Percentiles rank a stretch among this genome's conserved stretches.
These are phyloP conservation scores for Phalacrocorax aristotelis DNA, from an alignment of 2,113 vertebrate species.

Conservation along the genomic window DNA sequence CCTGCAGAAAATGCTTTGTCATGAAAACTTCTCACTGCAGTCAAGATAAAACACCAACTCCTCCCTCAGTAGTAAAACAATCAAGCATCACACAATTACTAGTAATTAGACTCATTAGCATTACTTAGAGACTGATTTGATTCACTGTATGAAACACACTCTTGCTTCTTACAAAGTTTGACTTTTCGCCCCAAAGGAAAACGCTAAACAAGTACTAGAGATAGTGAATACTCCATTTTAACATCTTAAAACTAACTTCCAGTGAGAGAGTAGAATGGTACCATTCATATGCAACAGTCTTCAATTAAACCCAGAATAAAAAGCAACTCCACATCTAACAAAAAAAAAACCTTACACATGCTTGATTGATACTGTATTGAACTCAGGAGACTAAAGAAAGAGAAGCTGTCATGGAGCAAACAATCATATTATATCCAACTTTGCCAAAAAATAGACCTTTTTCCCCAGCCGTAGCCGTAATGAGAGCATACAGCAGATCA, in stretches of 20 bases:
- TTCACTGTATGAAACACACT: constrained; percentile 12
- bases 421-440: background rate
- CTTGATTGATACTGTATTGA: background rate
- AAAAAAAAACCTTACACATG: background rate
- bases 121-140: constrained; percentile 55
- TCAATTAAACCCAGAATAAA: background rate
- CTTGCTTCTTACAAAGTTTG: background rate
- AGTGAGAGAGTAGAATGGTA: background rate
- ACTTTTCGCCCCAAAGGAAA: constrained; percentile 28
- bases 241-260: background rate
- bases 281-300: background rate
- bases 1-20: constrained; percentile 10
- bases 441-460: background rate
- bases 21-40: constrained; percentile 36
- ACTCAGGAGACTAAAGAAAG: background rate
- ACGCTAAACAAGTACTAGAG: background rate
- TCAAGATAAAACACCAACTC: constrained; percentile 51
- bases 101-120: constrained; percentile 69
- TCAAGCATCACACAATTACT: constrained; percentile 63
- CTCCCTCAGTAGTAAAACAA: constrained; percentile 70
- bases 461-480: background rate
- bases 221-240: background rate
- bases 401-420: background rate
- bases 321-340: background rate
- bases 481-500: background rate